These are phyloP conservation scores for Ailuropoda melanoleuca DNA, from an alignment of 2,113 vertebrate species.

Conservation along the genomic window DNA sequence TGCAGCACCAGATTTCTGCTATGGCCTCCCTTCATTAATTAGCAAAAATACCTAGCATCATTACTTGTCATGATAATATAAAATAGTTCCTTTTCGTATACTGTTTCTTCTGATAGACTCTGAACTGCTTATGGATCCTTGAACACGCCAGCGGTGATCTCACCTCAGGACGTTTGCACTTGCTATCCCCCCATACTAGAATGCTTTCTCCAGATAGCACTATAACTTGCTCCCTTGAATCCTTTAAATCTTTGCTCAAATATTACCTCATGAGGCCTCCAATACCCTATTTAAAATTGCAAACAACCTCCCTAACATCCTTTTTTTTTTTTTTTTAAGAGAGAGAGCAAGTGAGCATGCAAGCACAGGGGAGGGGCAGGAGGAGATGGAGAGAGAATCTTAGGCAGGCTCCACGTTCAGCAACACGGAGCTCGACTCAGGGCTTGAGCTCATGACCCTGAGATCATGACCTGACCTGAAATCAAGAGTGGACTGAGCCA, in stretches of 20 bases:
- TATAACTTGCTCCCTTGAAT: background rate
- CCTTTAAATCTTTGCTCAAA: background rate
- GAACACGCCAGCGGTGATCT: background rate
- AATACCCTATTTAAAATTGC: background rate
- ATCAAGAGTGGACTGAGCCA: background rate
- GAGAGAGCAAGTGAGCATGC: background rate
- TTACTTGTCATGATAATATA: background rate
- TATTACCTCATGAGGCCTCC: background rate
- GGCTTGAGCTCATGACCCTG: no score
- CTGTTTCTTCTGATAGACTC: background rate
- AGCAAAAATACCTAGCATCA: background rate
- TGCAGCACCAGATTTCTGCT: background rate
- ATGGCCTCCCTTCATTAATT: background rate
- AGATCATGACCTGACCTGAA: no score
- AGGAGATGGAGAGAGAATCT: background rate
- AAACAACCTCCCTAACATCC: background rate
- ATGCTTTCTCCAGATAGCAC: background rate
- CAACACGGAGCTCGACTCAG: background rate
- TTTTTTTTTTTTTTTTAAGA: background rate
- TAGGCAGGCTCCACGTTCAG: background rate
- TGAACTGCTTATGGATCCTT: background rate
- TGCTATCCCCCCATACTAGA: background rate
- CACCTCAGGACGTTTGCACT: background rate
- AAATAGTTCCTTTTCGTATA: background rate
- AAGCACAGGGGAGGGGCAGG: no score